Evolutionary conservation across 2,888 invertebrate species (phyloP).

Genomic region (Microplitis deprimator): DNA sequence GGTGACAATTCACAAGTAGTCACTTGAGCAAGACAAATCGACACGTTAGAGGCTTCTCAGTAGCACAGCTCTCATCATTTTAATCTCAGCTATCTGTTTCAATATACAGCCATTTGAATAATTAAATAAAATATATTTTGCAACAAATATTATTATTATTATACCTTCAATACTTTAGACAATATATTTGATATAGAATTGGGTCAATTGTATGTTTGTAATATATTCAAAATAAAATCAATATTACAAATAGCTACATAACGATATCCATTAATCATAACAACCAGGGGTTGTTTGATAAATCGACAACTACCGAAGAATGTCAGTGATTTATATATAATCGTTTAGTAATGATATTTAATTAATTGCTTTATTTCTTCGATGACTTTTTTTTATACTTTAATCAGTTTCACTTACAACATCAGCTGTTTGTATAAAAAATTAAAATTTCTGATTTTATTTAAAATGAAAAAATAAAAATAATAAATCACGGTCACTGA

Average conservation of each 20-base stretch:
- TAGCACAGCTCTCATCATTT: not conserved
- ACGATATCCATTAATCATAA: not conserved
- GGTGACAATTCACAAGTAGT: slow-evolving; percentile 19
- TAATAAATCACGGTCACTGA: too few relatives aligned
- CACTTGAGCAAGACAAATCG: not conserved
- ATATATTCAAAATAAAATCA: not conserved
- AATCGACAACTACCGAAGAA: not conserved
- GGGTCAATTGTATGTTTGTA: not conserved
- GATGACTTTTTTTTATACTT: not conserved
- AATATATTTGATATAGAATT: not conserved
- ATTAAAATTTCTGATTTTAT: too few relatives aligned
- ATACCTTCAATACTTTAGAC: too few relatives aligned
- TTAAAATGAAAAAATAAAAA: too few relatives aligned
- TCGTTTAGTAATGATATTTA: not conserved
- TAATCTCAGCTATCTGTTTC: not conserved
- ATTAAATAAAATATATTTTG: too few relatives aligned
- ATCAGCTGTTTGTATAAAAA: too few relatives aligned
- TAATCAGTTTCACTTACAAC: not conserved
- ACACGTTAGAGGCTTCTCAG: not conserved
- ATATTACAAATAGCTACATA: not conserved
- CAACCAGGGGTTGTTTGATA: slow-evolving; percentile 1
- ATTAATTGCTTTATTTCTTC: not conserved
- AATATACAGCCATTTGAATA: too few relatives aligned
- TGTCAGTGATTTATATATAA: not conserved
- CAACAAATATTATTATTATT: too few relatives aligned